These are phyloP conservation scores for Scaptomyza parva DNA, from an alignment of 2,888 invertebrate genomes.

Conservation along the genomic window DNA sequence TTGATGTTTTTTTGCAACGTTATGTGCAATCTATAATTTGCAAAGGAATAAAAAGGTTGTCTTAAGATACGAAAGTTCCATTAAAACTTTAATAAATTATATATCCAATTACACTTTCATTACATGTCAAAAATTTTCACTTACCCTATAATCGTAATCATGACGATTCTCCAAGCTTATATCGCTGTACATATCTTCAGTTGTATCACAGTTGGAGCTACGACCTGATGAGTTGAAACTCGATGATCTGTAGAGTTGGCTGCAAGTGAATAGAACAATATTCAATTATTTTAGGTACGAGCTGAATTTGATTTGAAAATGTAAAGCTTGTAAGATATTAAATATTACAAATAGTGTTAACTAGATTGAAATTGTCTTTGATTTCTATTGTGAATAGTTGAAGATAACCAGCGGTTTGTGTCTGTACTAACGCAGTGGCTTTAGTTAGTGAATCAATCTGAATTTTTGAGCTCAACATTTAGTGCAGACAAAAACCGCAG, in stretches of 20 bases:
- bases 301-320: slow-evolving; percentile 11
- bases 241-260: slow-evolving; percentile 96
- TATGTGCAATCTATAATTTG: slow-evolving; percentile 37
- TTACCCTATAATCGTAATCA: slow-evolving; percentile 96
- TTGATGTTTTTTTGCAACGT: slow-evolving; percentile 25
- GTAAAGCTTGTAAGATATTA: not conserved
- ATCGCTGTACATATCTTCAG: slow-evolving; percentile 98
- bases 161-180: slow-evolving; percentile 96
- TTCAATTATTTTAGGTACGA: not conserved
- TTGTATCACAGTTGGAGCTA: slow-evolving; percentile 95
- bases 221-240: slow-evolving; percentile 97
- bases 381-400: slow-evolving; percentile 19
- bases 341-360: not conserved
- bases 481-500: slow-evolving; percentile 22
- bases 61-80: slow-evolving; percentile 5
- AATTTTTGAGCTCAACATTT: not conserved
- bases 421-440: slow-evolving; percentile 8
- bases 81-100: not conserved
- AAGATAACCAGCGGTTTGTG: slow-evolving; percentile 6
- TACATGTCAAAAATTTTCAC: slow-evolving; percentile 33
- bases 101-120: not conserved
- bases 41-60: slow-evolving; percentile 19
- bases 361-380: not conserved
- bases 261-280: slow-evolving; percentile 80
- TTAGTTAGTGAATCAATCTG: too few relatives aligned